phyloP scores from a whole-genome alignment of 2,113 vertebrate species.

The Mugil cephalus region DNA sequence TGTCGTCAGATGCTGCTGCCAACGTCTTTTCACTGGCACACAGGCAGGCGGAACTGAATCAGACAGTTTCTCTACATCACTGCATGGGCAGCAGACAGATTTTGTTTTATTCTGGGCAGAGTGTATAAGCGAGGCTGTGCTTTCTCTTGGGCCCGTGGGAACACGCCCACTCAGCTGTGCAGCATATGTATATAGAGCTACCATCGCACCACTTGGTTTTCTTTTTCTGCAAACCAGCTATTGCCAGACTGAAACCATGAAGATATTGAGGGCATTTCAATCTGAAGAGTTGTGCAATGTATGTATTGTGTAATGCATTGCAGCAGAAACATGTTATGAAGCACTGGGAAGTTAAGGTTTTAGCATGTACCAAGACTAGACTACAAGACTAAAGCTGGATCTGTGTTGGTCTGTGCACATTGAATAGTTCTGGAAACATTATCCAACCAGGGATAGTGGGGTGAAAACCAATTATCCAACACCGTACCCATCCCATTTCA shows the following conservation, averaged over 20 bases:
- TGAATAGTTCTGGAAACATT: too few species aligned
- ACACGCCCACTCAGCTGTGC: constrained; percentile 64
- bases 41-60: constrained; percentile 37
- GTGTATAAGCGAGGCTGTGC: constrained; percentile 53
- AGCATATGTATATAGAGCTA: constrained; percentile 46
- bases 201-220: constrained; percentile 31
- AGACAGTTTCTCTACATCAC: constrained; percentile 43
- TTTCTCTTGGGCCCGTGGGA: constrained; percentile 50
- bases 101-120: constrained; percentile 52
- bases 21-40: constrained; percentile 34
- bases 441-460: too few species aligned
- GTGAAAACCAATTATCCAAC: too few species aligned
- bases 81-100: constrained; percentile 57
- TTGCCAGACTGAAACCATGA: constrained; percentile 11
- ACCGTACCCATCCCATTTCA: too few species aligned
- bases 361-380: too few species aligned
- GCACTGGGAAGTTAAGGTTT: too few species aligned
- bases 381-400: too few species aligned
- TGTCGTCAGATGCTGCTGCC: constrained; percentile 34
- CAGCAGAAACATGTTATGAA: constrained; percentile 1
- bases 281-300: not conserved
- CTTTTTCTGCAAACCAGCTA: constrained; percentile 35
- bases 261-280: not conserved
- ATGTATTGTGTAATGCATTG: not conserved
- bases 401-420: too few species aligned